A percentile compares a stretch with the other conserved stretches of the same genome.
phyloP scores from a whole-genome alignment of 2,888 invertebrate genomes.

The Dorcus hopei region DNA sequence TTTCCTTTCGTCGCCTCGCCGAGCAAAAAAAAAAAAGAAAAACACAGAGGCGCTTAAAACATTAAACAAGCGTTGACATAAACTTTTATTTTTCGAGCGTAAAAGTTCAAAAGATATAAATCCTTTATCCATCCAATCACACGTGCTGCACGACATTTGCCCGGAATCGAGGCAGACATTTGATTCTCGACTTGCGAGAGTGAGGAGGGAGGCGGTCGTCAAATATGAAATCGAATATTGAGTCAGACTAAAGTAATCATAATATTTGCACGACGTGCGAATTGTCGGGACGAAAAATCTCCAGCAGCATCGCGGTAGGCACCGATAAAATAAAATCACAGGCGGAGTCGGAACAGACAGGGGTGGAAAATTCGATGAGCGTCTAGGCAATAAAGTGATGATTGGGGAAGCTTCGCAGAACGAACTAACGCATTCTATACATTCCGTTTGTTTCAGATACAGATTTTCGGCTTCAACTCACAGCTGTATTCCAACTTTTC shows the following conservation, averaged over 20 bases:
- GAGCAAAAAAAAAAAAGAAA: conserved; percentile 7
- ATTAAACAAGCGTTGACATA: conserved; percentile 12
- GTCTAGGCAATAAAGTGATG: conserved; percentile 48
- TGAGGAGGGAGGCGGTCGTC: conserved; percentile 27
- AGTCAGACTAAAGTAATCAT: conserved; percentile 45
- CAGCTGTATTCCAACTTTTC: conserved; percentile 96
- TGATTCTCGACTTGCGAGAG: neutral
- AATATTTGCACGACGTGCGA: conserved; percentile 47
- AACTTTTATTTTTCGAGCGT: too few species aligned
- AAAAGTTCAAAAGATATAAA: neutral
- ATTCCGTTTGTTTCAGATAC: conserved; percentile 73
- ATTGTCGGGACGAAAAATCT: conserved; percentile 30
- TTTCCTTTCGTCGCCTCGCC: conserved; percentile 27
- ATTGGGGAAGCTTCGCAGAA: conserved; percentile 43
- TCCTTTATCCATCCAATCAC: conserved; percentile 30
- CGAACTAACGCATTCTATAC: conserved; percentile 33
- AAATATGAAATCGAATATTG: conserved; percentile 46
- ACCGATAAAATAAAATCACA: conserved; percentile 38
- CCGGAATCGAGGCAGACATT: conserved; percentile 2
- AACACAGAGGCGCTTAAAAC: conserved; percentile 6
- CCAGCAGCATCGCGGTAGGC: conserved; percentile 26
- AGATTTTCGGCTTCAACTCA: conserved; percentile 97
- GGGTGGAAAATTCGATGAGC: conserved; percentile 48
- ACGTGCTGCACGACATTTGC: conserved; percentile 32
- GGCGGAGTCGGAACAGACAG: conserved; percentile 39